Conservation (phyloP, 1,140 invertebrate species). For the Hormaphis cornu region DNA sequence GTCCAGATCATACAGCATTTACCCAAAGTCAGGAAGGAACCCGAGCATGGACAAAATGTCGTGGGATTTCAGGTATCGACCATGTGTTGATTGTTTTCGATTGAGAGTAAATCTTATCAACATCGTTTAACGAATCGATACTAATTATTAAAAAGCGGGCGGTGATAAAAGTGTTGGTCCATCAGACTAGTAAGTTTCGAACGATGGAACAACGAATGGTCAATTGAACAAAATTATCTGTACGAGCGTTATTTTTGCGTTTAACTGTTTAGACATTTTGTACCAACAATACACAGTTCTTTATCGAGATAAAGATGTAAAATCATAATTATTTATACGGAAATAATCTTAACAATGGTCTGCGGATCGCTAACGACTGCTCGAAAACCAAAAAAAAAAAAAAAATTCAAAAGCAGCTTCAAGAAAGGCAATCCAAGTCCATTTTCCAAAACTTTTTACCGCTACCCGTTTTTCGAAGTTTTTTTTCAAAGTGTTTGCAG, state of each 20-base stretch:
- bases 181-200: no score
- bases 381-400: no score
- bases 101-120: neutral
- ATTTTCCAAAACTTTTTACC: neutral
- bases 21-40: neutral
- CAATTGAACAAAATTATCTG: no score
- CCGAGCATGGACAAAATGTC: neutral
- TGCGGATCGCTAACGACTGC: no score
- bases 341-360: neutral
- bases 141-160: neutral
- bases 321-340: neutral
- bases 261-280: no score
- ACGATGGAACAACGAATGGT: no score
- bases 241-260: no score
- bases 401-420: no score
- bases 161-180: neutral
- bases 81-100: neutral
- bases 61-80: slow-evolving; percentile 27
- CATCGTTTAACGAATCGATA: neutral
- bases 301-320: neutral
- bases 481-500: no score
- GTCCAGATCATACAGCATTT: neutral
- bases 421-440: no score
- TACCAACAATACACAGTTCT: no score
- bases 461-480: no score